Conservation (phyloP, 2,113 vertebrate species). For the Zosterops borbonicus region DNA sequence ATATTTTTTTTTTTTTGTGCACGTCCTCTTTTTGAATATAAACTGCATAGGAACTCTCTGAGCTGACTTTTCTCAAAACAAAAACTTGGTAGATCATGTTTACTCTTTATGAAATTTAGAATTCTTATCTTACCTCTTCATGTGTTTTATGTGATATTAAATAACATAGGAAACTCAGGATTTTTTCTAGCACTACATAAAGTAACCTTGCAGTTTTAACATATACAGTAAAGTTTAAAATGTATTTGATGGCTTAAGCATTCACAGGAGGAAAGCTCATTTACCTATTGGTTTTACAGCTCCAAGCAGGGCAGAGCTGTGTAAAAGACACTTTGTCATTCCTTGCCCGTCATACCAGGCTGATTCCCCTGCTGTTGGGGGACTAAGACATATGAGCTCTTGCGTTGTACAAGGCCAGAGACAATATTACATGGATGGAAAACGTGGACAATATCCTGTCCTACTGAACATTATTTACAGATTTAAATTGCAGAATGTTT, state of each 20-base stretch:
- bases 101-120: background rate
- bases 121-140: background rate
- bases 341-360: slow-evolving; percentile 1
- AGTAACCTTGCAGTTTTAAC: background rate
- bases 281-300: slow-evolving; percentile 32
- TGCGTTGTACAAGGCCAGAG: accelerated
- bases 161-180: background rate
- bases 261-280: slow-evolving; percentile 23
- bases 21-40: background rate
- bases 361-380: background rate
- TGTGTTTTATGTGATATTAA: background rate
- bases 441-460: background rate
- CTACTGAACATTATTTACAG: background rate
- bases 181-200: background rate
- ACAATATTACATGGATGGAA: background rate
- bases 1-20: background rate
- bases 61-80: background rate
- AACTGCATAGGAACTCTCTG: background rate
- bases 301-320: background rate
- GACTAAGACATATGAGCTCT: background rate
- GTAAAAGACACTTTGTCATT: slow-evolving; percentile 35
- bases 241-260: slow-evolving; percentile 14
- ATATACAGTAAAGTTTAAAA: slow-evolving; percentile 3
- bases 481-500: background rate
- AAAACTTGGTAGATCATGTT: background rate